Conservation (phyloP, 2,888 invertebrate genomes). For the Thalpophila matura region DNA sequence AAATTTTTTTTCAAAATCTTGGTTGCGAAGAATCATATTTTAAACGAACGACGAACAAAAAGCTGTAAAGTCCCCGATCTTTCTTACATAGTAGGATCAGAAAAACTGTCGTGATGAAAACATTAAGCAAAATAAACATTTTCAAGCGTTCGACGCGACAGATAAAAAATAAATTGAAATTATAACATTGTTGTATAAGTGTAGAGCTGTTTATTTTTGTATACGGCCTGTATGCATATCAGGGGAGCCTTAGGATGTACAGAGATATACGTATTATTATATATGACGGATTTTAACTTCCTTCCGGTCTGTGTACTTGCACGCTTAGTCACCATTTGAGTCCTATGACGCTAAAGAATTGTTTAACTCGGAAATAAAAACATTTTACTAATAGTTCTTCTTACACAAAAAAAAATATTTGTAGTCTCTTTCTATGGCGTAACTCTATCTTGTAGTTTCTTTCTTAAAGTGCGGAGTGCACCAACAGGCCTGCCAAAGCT, state of each 20-base stretch:
- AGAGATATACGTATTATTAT: conserved; percentile 62
- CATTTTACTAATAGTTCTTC: not conserved
- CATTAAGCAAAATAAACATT: not conserved
- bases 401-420: not conserved
- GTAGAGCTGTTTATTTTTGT: conserved; percentile 88
- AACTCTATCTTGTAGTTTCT: no score
- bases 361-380: no score
- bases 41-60: not conserved
- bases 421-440: no score
- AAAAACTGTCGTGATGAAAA: conserved; percentile 28
- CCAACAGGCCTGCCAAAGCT: no score
- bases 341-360: not conserved
- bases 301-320: conserved; percentile 61
- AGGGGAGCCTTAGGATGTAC: conserved; percentile 83
- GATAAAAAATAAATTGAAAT: conserved; percentile 48
- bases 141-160: conserved; percentile 23
- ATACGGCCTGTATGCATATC: conserved; percentile 87
- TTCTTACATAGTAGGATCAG: conserved; percentile 27
- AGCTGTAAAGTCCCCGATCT: conserved; percentile 6
- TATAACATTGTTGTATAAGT: conserved; percentile 78
- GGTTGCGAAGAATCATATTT: no score
- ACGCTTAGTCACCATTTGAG: conserved; percentile 18
- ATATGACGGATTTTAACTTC: conserved; percentile 59
- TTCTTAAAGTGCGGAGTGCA: no score
- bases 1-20: no score